Evolutionary conservation across 2,113 vertebrate genomes (phyloP), one percentile per base, ranked within the genome.

Genomic region (Oncorhynchus masou): DNA sequence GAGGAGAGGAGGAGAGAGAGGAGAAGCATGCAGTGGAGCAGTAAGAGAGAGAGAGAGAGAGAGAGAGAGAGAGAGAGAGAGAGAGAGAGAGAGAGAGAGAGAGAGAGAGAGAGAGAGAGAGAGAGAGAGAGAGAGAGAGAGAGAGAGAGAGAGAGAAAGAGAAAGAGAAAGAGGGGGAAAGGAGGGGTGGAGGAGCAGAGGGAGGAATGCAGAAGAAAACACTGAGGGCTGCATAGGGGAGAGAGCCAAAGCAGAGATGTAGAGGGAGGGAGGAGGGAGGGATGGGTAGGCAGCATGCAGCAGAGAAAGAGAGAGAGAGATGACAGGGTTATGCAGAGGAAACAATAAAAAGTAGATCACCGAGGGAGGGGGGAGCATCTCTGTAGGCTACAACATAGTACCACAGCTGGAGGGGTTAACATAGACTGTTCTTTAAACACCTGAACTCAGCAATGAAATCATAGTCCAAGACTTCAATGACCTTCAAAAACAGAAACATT

Each of bases 181-280:
- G 45, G 39, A 4, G 39, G 54, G 31, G 54, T 59, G 82, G 83
- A 81, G 83, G 68, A 72, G 75, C 68, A 19, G 31, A 70, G 54
- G 27, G 83, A 84, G 84, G 82, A 84, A 91, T 90, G 84, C 86
- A 86, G 86, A 79, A 54, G 51, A 54, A 54, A 86, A 88, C 77
- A 77, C 81, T 74, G 68, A 88, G 83, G 86, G 85, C 89, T 90
- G 85, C 85, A 90, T 85, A 84, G 81, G 77, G 77, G 78, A 88
- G 79, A 80, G 83, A 88, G 81, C 87, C 90, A 91, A 87, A 90
- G 76, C 82, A 84, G 84, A 85, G 79, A 89, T 84, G 82, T 72
- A 79, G 78, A 85, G 27, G 20, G 82, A 85, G 78, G 70, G 9
- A 49, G 34, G 51, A 76, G 22, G 22, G n/a, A 77, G 67, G 74